phyloP scores from a whole-genome alignment of 2,113 vertebrate species.

The Sinocyclocheilus anophthalmus region DNA sequence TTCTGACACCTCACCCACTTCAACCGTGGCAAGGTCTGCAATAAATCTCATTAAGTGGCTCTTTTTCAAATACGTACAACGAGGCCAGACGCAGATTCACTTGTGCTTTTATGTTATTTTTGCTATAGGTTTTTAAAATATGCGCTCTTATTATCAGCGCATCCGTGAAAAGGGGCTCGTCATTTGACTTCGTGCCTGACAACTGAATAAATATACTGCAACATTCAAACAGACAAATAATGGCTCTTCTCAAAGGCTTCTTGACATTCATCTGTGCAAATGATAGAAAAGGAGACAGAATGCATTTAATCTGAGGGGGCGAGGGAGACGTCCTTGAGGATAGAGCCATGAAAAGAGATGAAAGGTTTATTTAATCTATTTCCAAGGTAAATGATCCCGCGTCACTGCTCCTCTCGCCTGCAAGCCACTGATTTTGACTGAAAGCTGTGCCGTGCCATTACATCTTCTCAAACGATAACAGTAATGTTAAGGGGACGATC shows the following conservation, averaged over 20 bases:
- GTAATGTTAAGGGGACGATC: constrained; percentile 2
- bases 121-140: constrained; percentile 57
- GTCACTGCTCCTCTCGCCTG: constrained; percentile 53
- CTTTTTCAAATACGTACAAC: constrained; percentile 58
- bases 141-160: constrained; percentile 61
- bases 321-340: constrained; percentile 69
- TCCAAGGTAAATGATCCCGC: constrained; percentile 71
- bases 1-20: constrained; percentile 64
- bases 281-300: constrained; percentile 65
- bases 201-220: constrained; percentile 67
- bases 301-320: constrained; percentile 44
- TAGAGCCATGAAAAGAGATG: constrained; percentile 68
- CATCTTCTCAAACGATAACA: constrained; percentile 32
- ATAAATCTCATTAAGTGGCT: constrained; percentile 74
- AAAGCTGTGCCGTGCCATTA: constrained; percentile 43
- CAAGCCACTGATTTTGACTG: constrained; percentile 54
- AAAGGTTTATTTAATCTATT: constrained; percentile 77
- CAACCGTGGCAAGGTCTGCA: constrained; percentile 60
- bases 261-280: constrained; percentile 66
- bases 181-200: constrained; percentile 56
- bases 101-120: constrained; percentile 14
- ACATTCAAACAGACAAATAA: constrained; percentile 68
- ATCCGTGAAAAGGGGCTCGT: constrained; percentile 32
- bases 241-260: constrained; percentile 61
- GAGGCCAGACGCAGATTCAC: constrained; percentile 36